Base-by-base conservation (phyloP, 2,888 invertebrate species). In the Miltochrista miniata region DNA sequence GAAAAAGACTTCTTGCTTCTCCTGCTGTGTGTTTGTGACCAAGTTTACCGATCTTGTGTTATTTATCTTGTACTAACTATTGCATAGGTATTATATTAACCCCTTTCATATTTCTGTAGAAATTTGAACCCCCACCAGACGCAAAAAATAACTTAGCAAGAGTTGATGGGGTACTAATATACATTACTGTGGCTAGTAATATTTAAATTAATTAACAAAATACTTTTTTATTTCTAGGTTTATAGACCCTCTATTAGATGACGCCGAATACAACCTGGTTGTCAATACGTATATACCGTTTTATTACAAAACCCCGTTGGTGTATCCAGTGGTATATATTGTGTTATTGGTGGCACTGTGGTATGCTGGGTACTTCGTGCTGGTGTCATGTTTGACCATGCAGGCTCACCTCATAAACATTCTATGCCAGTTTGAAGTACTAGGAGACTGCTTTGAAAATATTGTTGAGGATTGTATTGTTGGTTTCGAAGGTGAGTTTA, bases 261-360 rank as follows among this genome's bases (percentile, higher is more conserved):
- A 87, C 9, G 30, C 86, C 4, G 87, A 88, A 0, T 88, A 87
- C 66, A 89, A 89, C 51, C 57, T 89, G 3, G 74, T 81, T 38
- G 75, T 83, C 0, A 69, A 74, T 0, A 56, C 84, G 0, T 71
- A 70, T 2, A 38, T 87, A 0, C 88, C 88, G 0, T 83, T 79
- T 50, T 51, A 72, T 42, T 85, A 81, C 68, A 55, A 63, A 38
- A 73, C 69, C 0, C 70, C 77, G 0, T 5, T 10, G 0, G 40
- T 64, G 0, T 90, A 89, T 54, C 61, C 78, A 0, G 8, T 75
- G 1, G 70, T 75, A 0, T 89, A 89, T 45, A 45, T 76, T 0
- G 2, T 58, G 0, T 73, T 79, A 1, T 48, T 79, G 30, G 44
- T 82, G 4, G 7, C 24, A 11, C 29, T 44, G 18, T 35, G 18